Conservation (phyloP, 2,113 vertebrate genomes). For the Myanophis thanlyinensis region DNA sequence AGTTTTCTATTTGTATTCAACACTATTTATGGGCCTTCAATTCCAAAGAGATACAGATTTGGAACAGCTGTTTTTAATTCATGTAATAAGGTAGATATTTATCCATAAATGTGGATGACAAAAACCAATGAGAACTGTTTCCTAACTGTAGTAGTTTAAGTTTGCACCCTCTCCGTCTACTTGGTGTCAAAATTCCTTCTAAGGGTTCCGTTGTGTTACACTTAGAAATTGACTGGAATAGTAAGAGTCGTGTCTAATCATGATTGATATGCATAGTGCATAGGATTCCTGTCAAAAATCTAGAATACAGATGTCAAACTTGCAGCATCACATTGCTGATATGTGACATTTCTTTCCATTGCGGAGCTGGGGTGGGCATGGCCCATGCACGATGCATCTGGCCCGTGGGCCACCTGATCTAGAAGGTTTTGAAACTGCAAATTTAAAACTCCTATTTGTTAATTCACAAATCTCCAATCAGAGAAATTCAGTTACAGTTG, state of each 20-base stretch:
- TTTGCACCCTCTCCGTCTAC: neutral
- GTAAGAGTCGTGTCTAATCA: neutral
- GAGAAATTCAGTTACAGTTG: neutral
- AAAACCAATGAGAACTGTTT: neutral
- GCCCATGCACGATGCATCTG: too few species aligned
- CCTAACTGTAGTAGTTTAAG: neutral
- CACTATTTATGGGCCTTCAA: neutral
- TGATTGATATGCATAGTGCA: neutral
- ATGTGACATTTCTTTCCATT: too few species aligned
- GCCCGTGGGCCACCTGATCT: too few species aligned
- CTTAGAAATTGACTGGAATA: neutral
- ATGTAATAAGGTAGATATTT: neutral
- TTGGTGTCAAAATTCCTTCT: neutral
- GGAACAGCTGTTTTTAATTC: neutral
- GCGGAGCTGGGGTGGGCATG: too few species aligned
- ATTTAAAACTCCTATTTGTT: neutral
- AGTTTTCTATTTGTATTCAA: neutral
- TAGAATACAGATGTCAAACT: neutral
- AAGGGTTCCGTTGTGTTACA: neutral
- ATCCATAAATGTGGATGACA: neutral
- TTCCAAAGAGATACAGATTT: neutral
- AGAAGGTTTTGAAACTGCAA: neutral
- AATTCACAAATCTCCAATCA: neutral
- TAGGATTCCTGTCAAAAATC: neutral
- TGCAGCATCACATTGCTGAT: too few species aligned